phyloP scores from a whole-genome alignment of 2,888 invertebrate species.

The Volucella bombylans region DNA sequence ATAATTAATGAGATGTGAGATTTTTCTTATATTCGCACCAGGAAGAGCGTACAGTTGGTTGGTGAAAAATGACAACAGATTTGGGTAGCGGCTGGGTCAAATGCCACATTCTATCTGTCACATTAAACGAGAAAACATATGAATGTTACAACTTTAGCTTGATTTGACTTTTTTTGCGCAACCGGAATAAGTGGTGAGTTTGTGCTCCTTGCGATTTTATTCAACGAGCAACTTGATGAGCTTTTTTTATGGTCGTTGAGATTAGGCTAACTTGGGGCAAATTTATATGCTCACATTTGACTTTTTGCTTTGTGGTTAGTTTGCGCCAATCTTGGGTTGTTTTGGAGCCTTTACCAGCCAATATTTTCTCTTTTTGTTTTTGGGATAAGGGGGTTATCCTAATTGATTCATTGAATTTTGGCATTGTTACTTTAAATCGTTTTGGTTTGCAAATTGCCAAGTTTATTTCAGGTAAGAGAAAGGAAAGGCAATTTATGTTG shows the following conservation, averaged over 20 bases:
- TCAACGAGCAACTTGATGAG: conserved; percentile 18
- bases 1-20: conserved; percentile 32
- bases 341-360: neutral
- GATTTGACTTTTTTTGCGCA: neutral
- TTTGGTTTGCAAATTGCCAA: too few relatives aligned
- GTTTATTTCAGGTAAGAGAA: too few relatives aligned
- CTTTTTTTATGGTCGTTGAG: conserved; percentile 33
- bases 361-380: too few relatives aligned
- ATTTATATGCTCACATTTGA: conserved; percentile 34
- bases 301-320: conserved; percentile 18
- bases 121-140: conserved; percentile 31
- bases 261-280: conserved; percentile 1
- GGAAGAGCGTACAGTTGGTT: neutral
- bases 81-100: neutral
- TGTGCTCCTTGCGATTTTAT: conserved; percentile 1
- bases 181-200: conserved; percentile 5
- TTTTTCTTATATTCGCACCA: neutral
- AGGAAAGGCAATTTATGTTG: too few relatives aligned
- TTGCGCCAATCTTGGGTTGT: conserved; percentile 7
- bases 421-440: too few relatives aligned
- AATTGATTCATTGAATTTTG: neutral
- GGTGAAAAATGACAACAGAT: neutral
- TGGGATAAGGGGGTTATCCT: neutral
- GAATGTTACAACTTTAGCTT: neutral
- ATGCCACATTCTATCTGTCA: conserved; percentile 29